Evolutionary conservation across 2,113 vertebrate genomes (phyloP), one percentile per base, ranked within the genome.

Genomic region (Crotalus horridus): DNA sequence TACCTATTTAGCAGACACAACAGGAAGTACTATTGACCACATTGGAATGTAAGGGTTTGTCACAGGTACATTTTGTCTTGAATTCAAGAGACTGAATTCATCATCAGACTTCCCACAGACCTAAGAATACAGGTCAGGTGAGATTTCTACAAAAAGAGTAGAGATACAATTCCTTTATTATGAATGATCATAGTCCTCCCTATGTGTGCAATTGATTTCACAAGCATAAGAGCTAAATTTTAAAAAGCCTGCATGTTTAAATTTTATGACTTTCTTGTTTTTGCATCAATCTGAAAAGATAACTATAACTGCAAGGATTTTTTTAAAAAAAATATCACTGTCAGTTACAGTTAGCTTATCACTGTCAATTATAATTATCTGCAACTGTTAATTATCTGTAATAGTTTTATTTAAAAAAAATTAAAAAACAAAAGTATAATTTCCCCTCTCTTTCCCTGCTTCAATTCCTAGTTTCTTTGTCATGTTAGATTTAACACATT

Each of bases 401-500:
- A 51, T 51, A 8, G 7, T 61, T 59, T 59, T 20, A 6, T 56
- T 56, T 3, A 59, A 59, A 33, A 59, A 33, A 64, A 55, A 55
- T 11, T 11, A 0, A 3, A 39, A 33, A n/a, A 29, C 17, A 61
- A 29, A 61, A 54, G 33, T 85, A 8, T 20, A 24, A 24, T n/a
- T 85, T 56, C 21, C 61, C 43, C 8, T 43, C 13, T 7, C 0
- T 95, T 94, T 95, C 92, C 29, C 29, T 64, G 94, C 87, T 74
- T 74, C n/a, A 94, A 93, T 96, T 96, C 93, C 93, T 92, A 95
- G 90, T 92, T 96, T 92, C 93, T 92, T 93, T 81, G 90, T 93
- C 95, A 96, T 91, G 95, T 93, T 94, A 95, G 89, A 59, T 93
- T 94, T 94, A 87, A 89, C 92, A 93, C 12, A 94, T 91, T 95